Conservation (phyloP, 2,113 vertebrate species). For the Tragelaphus buxtoni region DNA sequence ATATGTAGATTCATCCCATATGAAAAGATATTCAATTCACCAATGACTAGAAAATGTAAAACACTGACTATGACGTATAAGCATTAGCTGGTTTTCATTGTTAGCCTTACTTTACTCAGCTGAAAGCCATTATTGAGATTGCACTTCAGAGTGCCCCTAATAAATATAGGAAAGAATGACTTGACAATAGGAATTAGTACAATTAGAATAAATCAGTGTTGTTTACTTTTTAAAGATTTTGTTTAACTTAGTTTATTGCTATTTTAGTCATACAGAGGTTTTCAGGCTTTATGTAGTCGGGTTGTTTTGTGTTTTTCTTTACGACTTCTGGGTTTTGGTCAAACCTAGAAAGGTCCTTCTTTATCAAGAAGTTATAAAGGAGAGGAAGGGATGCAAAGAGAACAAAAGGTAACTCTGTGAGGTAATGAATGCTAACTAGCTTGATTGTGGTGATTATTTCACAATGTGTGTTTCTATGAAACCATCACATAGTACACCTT, state of each 20-base stretch:
- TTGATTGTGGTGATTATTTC: background rate
- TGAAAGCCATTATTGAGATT: background rate
- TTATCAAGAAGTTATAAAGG: background rate
- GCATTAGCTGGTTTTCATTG: background rate
- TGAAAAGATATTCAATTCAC: background rate
- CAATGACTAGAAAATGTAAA: background rate
- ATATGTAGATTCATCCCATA: background rate
- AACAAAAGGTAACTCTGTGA: background rate
- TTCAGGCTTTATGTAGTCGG: background rate
- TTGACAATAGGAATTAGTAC: background rate
- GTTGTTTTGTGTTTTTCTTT: background rate
- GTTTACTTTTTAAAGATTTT: background rate
- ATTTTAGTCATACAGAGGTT: background rate
- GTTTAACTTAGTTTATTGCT: conserved; percentile 22
- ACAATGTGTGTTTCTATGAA: background rate
- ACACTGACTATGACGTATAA: background rate
- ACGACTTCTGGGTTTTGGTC: background rate
- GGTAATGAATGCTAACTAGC: background rate
- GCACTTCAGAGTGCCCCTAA: background rate
- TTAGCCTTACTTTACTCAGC: background rate
- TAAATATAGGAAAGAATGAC: background rate
- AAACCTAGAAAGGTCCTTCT: background rate
- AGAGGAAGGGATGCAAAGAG: background rate
- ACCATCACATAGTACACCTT: background rate
- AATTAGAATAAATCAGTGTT: background rate